Evolutionary conservation across 2,888 invertebrate genomes (phyloP).

Genomic region (Nemotelus pantherinus): DNA sequence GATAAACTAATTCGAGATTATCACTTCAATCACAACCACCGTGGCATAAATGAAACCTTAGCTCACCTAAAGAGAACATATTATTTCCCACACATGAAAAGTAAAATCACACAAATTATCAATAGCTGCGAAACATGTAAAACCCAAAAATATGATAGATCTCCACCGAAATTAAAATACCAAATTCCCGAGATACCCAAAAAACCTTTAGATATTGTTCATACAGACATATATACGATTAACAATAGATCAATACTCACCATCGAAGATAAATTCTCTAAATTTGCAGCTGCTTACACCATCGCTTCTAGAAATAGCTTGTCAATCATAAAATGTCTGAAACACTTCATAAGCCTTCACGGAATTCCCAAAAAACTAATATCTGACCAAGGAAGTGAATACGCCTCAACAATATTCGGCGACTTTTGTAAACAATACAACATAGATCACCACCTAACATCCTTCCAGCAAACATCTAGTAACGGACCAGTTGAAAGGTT

Average conservation of each 20-base stretch:
- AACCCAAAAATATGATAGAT: constrained; percentile 45
- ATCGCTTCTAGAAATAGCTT: constrained; percentile 16
- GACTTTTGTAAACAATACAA: constrained; percentile 48
- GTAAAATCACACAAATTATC: constrained; percentile 37
- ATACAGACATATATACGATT: constrained; percentile 22
- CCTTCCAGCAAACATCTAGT: constrained; percentile 48
- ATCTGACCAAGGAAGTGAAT: constrained; percentile 46
- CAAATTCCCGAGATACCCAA: constrained; percentile 35
- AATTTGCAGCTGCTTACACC: constrained; percentile 38
- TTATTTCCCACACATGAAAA: constrained; percentile 44
- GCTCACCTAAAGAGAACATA: constrained; percentile 38
- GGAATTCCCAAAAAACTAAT: constrained; percentile 31
- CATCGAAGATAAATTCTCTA: constrained; percentile 39
- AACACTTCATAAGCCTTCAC: constrained; percentile 21
- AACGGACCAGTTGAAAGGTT: constrained; percentile 50
- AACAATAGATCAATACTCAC: constrained; percentile 34
- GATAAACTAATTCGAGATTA: no score
- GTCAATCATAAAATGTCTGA: constrained; percentile 18
- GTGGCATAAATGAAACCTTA: constrained; percentile 42
- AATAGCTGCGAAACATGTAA: constrained; percentile 44
- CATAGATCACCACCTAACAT: constrained; percentile 46
- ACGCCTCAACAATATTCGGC: constrained; percentile 48
- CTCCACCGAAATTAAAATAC: constrained; percentile 46
- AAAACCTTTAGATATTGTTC: constrained; percentile 42
- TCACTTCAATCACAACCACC: not conserved